Percentiles rank a stretch among this genome's conserved stretches.
Evolutionary conservation across 1,140 invertebrate species (phyloP).

Genomic region (Drosophila saltans): DNA sequence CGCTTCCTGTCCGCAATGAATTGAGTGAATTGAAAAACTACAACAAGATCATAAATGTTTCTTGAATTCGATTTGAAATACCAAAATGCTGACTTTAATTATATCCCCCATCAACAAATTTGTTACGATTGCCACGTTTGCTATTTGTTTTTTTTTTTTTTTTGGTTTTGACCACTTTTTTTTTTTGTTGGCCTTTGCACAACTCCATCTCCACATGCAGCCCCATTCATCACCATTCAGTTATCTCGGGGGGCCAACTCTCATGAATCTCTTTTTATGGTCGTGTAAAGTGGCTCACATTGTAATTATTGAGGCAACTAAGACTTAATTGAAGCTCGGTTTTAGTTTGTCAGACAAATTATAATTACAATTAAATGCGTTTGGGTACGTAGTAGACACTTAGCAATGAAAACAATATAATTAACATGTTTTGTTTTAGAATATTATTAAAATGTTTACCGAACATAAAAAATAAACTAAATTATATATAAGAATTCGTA

Average conservation of each 20-base stretch:
- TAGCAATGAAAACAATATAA: slow-evolving; percentile 51
- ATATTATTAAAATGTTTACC: background rate
- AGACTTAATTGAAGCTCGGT: slow-evolving; percentile 4
- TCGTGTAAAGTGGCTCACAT: slow-evolving; percentile 54
- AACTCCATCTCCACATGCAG: slow-evolving; percentile 4
- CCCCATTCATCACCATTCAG: background rate
- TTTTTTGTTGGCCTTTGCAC: slow-evolving; percentile 10
- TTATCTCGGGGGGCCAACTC: slow-evolving; percentile 11
- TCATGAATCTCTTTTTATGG: slow-evolving; percentile 56
- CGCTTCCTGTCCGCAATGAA: slow-evolving; percentile 63
- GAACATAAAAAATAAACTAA: no score
- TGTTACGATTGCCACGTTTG: slow-evolving; percentile 15
- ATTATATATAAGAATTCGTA: no score
- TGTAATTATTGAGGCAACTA: slow-evolving; percentile 38
- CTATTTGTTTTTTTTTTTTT: slow-evolving; percentile 44
- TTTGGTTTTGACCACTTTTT: slow-evolving; percentile 37
- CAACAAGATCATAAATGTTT: slow-evolving; percentile 24
- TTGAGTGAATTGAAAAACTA: background rate
- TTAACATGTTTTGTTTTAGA: background rate
- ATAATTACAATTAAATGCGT: slow-evolving; percentile 58
- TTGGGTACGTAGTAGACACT: slow-evolving; percentile 49
- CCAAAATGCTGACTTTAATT: slow-evolving; percentile 43
- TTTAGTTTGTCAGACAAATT: slow-evolving; percentile 58
- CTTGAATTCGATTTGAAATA: slow-evolving; percentile 29
- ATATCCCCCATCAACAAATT: slow-evolving; percentile 55